phyloP scores from a whole-genome alignment of 2,797 vertebrate species.

The Tangara arthus region DNA sequence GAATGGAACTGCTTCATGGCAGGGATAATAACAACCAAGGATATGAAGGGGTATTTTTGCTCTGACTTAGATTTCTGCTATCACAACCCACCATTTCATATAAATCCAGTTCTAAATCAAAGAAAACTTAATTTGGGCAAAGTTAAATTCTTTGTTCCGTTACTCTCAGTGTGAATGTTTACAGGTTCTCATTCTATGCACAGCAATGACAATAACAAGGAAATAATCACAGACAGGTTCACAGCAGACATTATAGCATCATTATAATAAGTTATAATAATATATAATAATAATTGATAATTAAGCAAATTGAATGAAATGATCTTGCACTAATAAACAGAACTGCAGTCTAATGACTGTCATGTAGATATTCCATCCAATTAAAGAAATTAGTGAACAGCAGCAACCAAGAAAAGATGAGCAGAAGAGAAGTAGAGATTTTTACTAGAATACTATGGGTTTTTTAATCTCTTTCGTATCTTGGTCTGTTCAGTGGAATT shows the following conservation, averaged over 20 bases:
- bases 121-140: background rate
- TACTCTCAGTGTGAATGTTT: background rate
- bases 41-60: background rate
- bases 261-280: background rate
- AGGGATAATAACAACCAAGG: background rate
- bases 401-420: background rate
- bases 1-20: background rate
- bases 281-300: background rate
- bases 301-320: constrained; percentile 30
- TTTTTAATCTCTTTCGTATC: background rate
- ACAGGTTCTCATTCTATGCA: background rate
- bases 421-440: background rate
- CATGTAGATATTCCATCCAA: background rate
- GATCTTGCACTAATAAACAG: constrained; percentile 21
- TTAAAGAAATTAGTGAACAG: background rate
- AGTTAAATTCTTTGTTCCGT: background rate
- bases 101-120: background rate
- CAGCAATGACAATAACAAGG: background rate
- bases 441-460: background rate
- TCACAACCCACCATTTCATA: background rate
- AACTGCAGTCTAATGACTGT: background rate
- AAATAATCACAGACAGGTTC: background rate
- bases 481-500: background rate
- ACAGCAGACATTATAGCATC: background rate
- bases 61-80: background rate